Base-by-base conservation (phyloP, 2,888 invertebrate genomes). In the Horisme vitalbata region DNA sequence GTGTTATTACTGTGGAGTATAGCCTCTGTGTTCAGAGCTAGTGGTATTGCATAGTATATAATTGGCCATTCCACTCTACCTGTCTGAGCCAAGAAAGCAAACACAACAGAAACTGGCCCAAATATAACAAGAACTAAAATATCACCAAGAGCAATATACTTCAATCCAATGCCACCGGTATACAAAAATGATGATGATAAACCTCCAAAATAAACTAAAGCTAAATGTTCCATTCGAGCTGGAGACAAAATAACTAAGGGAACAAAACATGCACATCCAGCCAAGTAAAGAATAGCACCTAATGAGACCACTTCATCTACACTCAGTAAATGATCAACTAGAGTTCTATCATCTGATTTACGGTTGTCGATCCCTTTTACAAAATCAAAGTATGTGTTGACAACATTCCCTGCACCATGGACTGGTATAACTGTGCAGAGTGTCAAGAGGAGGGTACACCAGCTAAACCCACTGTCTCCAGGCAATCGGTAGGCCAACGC, bases 1-100 rank as follows among this genome's bases (percentile, higher is more conserved):
- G 97, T 97, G 75, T 99, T 98, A 76, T 98, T 99, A 69, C 97
- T 96, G 75, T 98, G 98, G 45, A 99, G 89, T 69, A 98, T 98
- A 35, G 98, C 98, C 79, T 98, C 98, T 1, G 97, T 97, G 70
- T 97, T 98, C 12, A 99, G 83, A 6, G 98, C 98, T 52, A 99
- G 83, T 4, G 98, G 98, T 65, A 98, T 94, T 13, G 98, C 97
- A 86, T 98, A 98, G 65, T 97, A 95, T 63, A 98, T 95, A 1
- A 97, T 96, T 31, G 95, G 94, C 94, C 96, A 95, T 70, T 97
- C 96, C n/a, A 97, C 92, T 53, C 94, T 91, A 3, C 98, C 98
- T 0, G 97, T 96, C 86, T 98, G 98, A 14, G 96, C 94, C 90
- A 98, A 93, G 72, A 96, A 98, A 2, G 98, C 96, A 84, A 98